phyloP scores from a whole-genome alignment of 1,140 invertebrate genomes.

The Plutomurus gul region DNA sequence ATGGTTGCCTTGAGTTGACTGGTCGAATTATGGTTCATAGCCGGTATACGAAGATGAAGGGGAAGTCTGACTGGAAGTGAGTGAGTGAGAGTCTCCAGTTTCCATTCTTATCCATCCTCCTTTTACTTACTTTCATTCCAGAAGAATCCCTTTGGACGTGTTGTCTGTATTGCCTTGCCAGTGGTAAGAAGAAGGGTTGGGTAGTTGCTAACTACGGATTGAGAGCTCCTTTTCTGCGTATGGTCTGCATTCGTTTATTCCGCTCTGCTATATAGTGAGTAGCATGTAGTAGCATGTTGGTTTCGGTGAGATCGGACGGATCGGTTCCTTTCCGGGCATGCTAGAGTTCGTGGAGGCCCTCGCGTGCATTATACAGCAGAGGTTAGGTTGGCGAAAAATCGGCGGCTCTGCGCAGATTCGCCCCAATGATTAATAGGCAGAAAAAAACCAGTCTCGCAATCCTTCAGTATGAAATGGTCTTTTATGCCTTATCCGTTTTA shows the following conservation, averaged over 20 bases:
- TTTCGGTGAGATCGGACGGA: not conserved
- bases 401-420: not conserved
- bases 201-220: no score
- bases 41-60: not conserved
- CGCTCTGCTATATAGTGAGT: no score
- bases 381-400: not conserved
- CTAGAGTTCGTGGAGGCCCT: no score
- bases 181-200: not conserved
- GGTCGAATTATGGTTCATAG: not conserved
- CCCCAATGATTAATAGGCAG: slow-evolving; percentile 14
- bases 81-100: not conserved
- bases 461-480: not conserved
- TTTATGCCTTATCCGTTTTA: not conserved
- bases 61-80: not conserved
- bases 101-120: not conserved
- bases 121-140: not conserved
- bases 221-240: no score
- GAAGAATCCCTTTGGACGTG: not conserved
- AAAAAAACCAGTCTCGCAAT: not conserved
- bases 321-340: not conserved
- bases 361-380: no score
- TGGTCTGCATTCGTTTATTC: not conserved
- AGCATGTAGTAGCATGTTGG: no score
- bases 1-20: not conserved
- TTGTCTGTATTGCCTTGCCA: not conserved